Evolutionary conservation across 2,888 invertebrate genomes (phyloP).

Genomic region (Mylabris sibirica): DNA sequence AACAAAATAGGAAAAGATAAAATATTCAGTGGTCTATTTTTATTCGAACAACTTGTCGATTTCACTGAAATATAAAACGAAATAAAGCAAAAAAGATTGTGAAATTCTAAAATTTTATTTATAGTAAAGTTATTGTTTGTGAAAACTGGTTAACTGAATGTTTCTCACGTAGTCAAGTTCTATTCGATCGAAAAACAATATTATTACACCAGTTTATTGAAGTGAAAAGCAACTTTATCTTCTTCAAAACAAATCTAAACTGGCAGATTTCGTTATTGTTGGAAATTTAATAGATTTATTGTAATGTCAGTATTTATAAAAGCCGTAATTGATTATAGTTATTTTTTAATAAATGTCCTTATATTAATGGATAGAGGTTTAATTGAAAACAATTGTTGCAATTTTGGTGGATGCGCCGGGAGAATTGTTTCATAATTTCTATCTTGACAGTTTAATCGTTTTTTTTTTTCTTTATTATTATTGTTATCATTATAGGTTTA

Average conservation of each 20-base stretch:
- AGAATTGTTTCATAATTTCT: not conserved
- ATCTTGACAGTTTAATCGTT: not conserved
- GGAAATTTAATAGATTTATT: not conserved
- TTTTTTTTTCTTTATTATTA: too few relatives aligned
- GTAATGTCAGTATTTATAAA: not conserved
- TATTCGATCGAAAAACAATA: conserved; percentile 33
- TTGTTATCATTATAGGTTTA: conserved; percentile 71
- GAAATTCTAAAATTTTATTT: not conserved
- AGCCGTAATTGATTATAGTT: not conserved
- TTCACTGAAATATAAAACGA: not conserved
- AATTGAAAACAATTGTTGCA: not conserved
- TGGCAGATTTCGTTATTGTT: not conserved
- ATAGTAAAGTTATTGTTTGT: not conserved
- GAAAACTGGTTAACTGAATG: conserved; percentile 14
- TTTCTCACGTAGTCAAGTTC: conserved; percentile 29
- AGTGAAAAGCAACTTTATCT: conserved; percentile 25
- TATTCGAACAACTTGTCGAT: not conserved
- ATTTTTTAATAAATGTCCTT: not conserved
- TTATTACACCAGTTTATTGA: conserved; percentile 30
- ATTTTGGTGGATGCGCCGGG: conserved; percentile 6
- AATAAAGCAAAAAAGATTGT: not conserved
- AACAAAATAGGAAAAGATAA: not conserved
- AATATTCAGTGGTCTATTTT: not conserved
- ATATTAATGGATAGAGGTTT: not conserved
- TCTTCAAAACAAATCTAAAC: conserved; percentile 4